phyloP scores from a whole-genome alignment of 2,888 invertebrate genomes.

The Luperina nickerlii region DNA sequence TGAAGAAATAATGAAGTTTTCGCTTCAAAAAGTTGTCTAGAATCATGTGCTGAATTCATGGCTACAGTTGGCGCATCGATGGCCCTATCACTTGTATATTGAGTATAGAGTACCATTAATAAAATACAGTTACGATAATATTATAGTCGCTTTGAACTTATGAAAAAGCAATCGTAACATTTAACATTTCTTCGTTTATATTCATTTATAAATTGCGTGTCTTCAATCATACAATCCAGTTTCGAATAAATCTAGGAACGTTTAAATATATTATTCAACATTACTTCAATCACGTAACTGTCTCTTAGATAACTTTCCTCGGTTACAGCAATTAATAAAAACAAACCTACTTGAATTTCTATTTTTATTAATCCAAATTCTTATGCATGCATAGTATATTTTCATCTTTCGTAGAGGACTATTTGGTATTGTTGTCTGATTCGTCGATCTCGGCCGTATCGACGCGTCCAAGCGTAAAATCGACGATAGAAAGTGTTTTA shows the following conservation, averaged over 20 bases:
- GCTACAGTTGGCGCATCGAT: too few species aligned
- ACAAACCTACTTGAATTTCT: conserved; percentile 16
- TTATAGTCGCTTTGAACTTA: neutral
- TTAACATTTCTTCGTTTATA: conserved; percentile 7
- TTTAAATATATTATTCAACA: conserved; percentile 53
- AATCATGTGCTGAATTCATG: too few species aligned
- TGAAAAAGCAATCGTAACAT: neutral
- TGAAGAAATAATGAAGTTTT: too few species aligned
- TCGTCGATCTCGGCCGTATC: conserved; percentile 64
- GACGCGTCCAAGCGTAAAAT: conserved; percentile 79
- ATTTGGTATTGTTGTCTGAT: conserved; percentile 44
- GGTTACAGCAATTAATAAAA: conserved; percentile 32
- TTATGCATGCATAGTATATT: conserved; percentile 32
- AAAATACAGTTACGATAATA: neutral
- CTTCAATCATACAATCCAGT: conserved; percentile 17
- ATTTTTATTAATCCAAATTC: neutral
- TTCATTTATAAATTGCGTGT: conserved; percentile 16
- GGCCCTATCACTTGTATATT: too few species aligned
- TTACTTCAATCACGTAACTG: conserved; percentile 42
- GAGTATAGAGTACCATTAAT: neutral
- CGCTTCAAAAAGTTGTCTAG: too few species aligned
- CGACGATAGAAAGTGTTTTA: conserved; percentile 84
- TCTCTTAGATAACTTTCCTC: conserved; percentile 45
- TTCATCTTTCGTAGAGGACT: conserved; percentile 30
- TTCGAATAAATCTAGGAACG: conserved; percentile 14